phyloP scores from a whole-genome alignment of 2,888 invertebrate species.

The Cataglyphis cursor region DNA sequence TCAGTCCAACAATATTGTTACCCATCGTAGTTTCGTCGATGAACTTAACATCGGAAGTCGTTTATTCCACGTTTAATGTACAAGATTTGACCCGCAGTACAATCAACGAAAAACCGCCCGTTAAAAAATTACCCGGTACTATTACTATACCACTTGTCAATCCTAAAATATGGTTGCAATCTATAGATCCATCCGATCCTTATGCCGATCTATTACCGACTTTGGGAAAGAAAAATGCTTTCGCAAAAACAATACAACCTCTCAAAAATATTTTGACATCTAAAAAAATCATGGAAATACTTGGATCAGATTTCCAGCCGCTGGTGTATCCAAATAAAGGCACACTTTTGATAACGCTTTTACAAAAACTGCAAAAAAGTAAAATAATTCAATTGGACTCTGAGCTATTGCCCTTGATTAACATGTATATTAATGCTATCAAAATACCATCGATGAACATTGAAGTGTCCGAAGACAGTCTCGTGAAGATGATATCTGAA shows the following conservation, averaged over 20 bases:
- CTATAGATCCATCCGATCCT: slow-evolving; percentile 65
- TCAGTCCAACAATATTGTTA: slow-evolving; percentile 61
- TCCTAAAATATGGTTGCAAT: slow-evolving; percentile 64
- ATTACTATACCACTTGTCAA: slow-evolving; percentile 63
- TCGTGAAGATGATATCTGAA: slow-evolving; percentile 31
- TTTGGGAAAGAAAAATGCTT: neutral
- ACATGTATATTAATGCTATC: slow-evolving; percentile 36
- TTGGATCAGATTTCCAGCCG: slow-evolving; percentile 64
- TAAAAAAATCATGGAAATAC: slow-evolving; percentile 37
- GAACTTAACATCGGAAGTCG: slow-evolving; percentile 46
- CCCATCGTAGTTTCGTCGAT: slow-evolving; percentile 54
- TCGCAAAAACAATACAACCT: slow-evolving; percentile 46
- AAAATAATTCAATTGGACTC: neutral
- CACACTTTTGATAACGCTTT: slow-evolving; percentile 60
- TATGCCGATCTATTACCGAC: slow-evolving; percentile 65
- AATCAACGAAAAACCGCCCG: slow-evolving; percentile 25
- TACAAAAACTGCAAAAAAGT: slow-evolving; percentile 53
- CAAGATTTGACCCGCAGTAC: neutral
- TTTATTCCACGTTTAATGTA: slow-evolving; percentile 60
- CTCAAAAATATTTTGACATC: slow-evolving; percentile 51
- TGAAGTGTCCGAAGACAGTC: slow-evolving; percentile 11
- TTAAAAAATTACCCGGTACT: neutral
- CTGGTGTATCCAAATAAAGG: slow-evolving; percentile 65
- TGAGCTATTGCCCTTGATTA: slow-evolving; percentile 4
- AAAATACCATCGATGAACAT: slow-evolving; percentile 37